Evolutionary conservation across 35 echinoderm and acorn worm species (phyloP).

Genomic region (Anneissia japonica): DNA sequence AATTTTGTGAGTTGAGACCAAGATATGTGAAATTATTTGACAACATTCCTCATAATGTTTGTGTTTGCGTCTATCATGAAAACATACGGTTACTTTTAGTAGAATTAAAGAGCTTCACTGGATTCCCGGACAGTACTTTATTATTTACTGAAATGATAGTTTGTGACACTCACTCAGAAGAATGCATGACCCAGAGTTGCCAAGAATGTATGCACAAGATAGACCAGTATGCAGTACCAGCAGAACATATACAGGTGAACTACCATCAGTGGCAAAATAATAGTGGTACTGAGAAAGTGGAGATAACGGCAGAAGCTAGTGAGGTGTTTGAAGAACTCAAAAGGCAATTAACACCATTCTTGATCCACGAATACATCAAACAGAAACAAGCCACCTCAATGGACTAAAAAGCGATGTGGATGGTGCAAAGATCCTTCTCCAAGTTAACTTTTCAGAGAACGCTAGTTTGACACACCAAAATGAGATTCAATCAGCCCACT

Average conservation of each 20-base stretch:
- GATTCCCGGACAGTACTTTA: neutral
- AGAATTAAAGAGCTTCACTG: neutral
- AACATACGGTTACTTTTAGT: conserved; percentile 7
- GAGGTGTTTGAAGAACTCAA: conserved; percentile 10
- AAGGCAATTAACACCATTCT: conserved; percentile 10
- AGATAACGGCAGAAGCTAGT: neutral
- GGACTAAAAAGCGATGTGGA: conserved; percentile 2
- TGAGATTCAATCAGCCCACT: conserved; percentile 27
- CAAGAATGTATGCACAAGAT: neutral
- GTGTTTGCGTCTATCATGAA: conserved; percentile 21
- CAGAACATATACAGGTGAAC: neutral
- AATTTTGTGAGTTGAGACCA: conserved; percentile 40
- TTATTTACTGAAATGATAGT: conserved; percentile 15
- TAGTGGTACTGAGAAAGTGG: conserved; percentile 10
- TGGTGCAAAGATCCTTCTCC: conserved; percentile 15
- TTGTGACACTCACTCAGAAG: conserved; percentile 3
- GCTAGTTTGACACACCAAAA: conserved; percentile 11
- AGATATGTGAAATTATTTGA: conserved; percentile 20
- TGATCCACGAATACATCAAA: conserved; percentile 28
- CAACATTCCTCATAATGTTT: conserved; percentile 32
- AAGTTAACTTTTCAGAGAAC: conserved; percentile 51
- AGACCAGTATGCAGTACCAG: neutral
- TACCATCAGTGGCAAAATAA: conserved; percentile 9
- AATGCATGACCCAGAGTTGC: conserved; percentile 31
- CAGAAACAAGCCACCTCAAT: neutral